Base-by-base conservation (phyloP, 2,113 vertebrate genomes). In the Perognathus longimembris region DNA sequence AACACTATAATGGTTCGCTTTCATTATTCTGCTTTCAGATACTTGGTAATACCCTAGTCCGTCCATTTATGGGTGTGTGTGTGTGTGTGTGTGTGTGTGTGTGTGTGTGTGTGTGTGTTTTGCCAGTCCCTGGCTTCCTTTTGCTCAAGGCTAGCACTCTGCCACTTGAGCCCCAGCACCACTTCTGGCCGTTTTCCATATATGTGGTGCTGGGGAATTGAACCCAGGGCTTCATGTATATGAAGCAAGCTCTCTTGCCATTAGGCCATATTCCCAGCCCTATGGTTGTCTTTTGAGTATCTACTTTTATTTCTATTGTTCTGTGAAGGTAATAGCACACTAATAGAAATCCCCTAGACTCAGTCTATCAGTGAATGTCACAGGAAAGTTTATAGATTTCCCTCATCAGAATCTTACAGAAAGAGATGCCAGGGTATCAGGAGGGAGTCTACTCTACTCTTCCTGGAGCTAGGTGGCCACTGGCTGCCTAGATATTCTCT, bases 401-500 rank as follows among this genome's bases (percentile, higher is more conserved):
- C 54, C 54, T 28, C 17, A 2, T 59, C 36, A 61, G 7, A 61
- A 30, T 40, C n/a, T 54, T 5, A 9, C 20, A 66, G n/a, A 50
- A 50, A 7, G 6, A 0, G 14, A 24, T 50, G 2, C 28, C 12
- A 85, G 61, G 1, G n/a, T 66, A 22, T 20, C 1, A 6, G 22
- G 28, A 85, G 38, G 28, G 28, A 26, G 11, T 59, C 54, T 66
- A 15, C 6, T 8, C 18, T 45, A 24, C 15, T 30, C 7, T 6
- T 76, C 85, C 38, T 7, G 20, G 0, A 11, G 4, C 69, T 3
- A 64, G 1, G 0, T 2, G 11, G 30, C 4, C 70, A 50, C 28
- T 79, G 66, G 21, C 24, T 59, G 15, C 11, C 54, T 63, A 36
- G 0, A 24, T 57, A 3, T 73, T 75, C 77, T 18, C 24, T 94